Percentiles rank a stretch among this genome's conserved stretches.
phyloP scores from a whole-genome alignment of 37 sponge, comb jelly and placozoan genomes.

The Tethya wilhelma region DNA sequence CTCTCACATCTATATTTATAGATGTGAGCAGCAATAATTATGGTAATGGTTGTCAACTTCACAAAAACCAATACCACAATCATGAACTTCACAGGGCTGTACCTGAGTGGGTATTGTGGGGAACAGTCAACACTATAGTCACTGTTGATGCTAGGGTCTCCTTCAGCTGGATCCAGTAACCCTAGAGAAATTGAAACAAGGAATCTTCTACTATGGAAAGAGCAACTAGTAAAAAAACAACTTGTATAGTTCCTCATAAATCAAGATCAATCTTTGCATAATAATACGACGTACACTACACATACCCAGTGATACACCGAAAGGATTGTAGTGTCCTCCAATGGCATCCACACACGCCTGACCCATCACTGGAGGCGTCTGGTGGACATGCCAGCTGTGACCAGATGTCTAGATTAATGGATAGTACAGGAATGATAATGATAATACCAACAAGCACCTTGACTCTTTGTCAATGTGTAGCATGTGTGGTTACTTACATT shows the following conservation, averaged over 20 bases:
- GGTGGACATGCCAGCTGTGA: slow-evolving; percentile 69
- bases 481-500: slow-evolving; percentile 4
- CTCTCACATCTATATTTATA: slow-evolving; percentile 52
- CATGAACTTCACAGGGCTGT: neutral
- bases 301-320: slow-evolving; percentile 35
- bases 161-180: neutral
- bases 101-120: slow-evolving; percentile 43
- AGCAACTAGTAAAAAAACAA: too few relatives aligned
- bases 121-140: slow-evolving; percentile 43
- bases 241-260: too few relatives aligned
- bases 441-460: neutral
- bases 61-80: neutral
- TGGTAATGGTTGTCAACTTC: neutral
- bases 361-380: neutral
- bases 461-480: neutral
- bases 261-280: too few relatives aligned
- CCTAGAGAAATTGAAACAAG: neutral
- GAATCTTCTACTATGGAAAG: too few relatives aligned
- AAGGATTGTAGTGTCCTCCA: slow-evolving; percentile 72
- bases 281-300: neutral
- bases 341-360: slow-evolving; percentile 13
- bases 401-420: slow-evolving; percentile 20
- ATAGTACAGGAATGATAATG: neutral
- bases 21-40: neutral
- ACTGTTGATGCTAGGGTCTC: slow-evolving; percentile 8